Evolutionary conservation across 2,797 vertebrate genomes (phyloP), one percentile per base, ranked within the genome.

Genomic region (Vespertilio murinus): DNA sequence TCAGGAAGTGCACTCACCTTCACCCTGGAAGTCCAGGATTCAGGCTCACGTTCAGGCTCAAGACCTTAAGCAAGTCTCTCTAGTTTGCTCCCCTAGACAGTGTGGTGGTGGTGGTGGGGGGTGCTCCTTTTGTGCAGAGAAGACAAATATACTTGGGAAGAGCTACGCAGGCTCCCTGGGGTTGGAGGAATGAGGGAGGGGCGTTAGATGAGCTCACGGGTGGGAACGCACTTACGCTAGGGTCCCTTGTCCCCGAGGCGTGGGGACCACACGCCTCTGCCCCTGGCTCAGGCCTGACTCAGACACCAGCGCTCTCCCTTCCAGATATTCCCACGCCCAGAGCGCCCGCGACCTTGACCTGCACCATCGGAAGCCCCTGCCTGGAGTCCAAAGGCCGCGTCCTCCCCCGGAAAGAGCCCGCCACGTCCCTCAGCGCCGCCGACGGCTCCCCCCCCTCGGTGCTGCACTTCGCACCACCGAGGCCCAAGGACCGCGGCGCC

Each of bases 301-400:
- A 64, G 49, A 59, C 90, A 13, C 56, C 73, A 47, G 64, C 82
- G 47, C 88, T 65, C 25, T 8, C 8, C 8, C 28, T 79, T 10
- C 56, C 74, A 88, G 94, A 71, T 14, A 47, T 28, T n/a, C 33
- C 91, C 16, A 3, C 22, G 47, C 9, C 28, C 22, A 38, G 45
- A 20, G 49, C 56, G 5, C 18, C 38, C 20, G 52, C 71, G 52
- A 83, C 40, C 25, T 83, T 96, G 78, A 94, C 25, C 56, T 97
- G 93, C 28, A 49, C 28, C 23, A 35, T 93, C 8, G 67, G 73
- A 22, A 45, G 49, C 20, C 6, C 25, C 78, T 96, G 75, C 61
- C 30, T 20, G 42, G 80, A 88, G 49, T 52, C 4, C 18, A 33
- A 28, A n/a, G 65, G 61, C 30, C 12, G 9, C 3, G 59, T 65